Evolutionary conservation across 2,113 vertebrate genomes (phyloP), one percentile per base, ranked within the genome.

Genomic region (Felis chaus): DNA sequence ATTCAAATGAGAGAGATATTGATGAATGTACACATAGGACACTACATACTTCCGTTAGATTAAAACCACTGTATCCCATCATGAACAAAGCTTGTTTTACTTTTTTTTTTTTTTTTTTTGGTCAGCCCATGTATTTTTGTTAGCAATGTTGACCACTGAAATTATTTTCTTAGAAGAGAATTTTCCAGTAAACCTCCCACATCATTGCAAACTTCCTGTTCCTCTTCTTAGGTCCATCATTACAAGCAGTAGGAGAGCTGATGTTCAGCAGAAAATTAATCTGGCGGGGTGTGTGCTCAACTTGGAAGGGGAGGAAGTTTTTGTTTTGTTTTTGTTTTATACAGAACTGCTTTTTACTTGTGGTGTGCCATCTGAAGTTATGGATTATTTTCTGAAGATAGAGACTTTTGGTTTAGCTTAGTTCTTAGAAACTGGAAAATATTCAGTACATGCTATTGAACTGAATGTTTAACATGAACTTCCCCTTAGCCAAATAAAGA

Each of bases 191-290:
- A 95, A 82, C 48, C 8, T 86, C 48, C 86, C 92, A 93, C 78
- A 86, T 48, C 71, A 9, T 36, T 57, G 29, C 53, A 84, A 88
- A 82, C 95, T 95, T 96, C 82, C 93, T 96, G 61, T 94, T 94
- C 69, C 45, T 96, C 83, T 79, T 93, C 78, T 74, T 45, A 33
- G 41, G 36, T 25, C 21, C 18, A 4, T 91, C 93, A 73, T 91
- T n/a, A 78, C 31, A 85, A 78, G 29, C 76, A 82, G 65, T 69
- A 57, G 36, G 65, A 96, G 79, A 90, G 36, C 57, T 96, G 71
- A 87, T 57, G 61, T 36, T 94, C 93, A 93, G 91, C 89, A 95
- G 82, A 96, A 96, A 96, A 82, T 95, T 78, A 93, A 69, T 55
- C 39, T 74, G 82, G 63, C 18, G 23, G 66, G 5, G 15, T 78